Evolutionary conservation across 2,888 invertebrate genomes (phyloP).

Genomic region (Tupiocoris notatus): DNA sequence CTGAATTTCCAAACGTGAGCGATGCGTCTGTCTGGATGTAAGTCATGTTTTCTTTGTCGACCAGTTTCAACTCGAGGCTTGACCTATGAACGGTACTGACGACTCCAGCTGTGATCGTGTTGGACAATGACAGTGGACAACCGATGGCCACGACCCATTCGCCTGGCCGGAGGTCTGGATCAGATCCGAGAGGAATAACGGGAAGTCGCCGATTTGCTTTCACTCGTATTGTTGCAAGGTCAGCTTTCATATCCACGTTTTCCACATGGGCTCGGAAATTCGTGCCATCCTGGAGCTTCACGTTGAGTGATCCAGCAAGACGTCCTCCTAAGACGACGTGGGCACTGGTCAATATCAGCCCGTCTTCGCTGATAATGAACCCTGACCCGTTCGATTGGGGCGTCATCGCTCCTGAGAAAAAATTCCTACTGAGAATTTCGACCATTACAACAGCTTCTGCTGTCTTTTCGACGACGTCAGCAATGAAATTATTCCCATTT

Average conservation of each 20-base stretch:
- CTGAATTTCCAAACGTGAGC: constrained; percentile 95
- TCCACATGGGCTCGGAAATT: constrained; percentile 74
- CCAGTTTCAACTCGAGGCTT: constrained; percentile 59
- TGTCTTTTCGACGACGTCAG: constrained; percentile 85
- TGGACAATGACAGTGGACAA: constrained; percentile 82
- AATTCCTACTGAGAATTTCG: constrained; percentile 70
- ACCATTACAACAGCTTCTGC: constrained; percentile 87
- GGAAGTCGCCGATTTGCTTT: constrained; percentile 62
- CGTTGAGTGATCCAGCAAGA: constrained; percentile 56
- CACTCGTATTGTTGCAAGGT: constrained; percentile 74
- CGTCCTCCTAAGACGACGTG: constrained; percentile 86
- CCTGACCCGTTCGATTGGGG: constrained; percentile 85
- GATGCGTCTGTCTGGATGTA: constrained; percentile 95
- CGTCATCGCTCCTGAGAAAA: constrained; percentile 43
- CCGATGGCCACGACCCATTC: constrained; percentile 94
- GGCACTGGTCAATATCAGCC: constrained; percentile 89
- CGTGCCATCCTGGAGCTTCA: constrained; percentile 68
- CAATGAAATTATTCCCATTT: constrained; percentile 63
- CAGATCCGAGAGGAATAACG: constrained; percentile 75
- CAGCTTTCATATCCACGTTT: constrained; percentile 78
- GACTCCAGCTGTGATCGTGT: constrained; percentile 90
- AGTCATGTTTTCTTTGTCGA: constrained; percentile 70
- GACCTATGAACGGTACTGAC: constrained; percentile 68
- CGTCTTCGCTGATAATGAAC: constrained; percentile 84
- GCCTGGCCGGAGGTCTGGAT: constrained; percentile 74